Evolutionary conservation across 2,888 invertebrate species (phyloP).

Genomic region (Spilarctia lutea): DNA sequence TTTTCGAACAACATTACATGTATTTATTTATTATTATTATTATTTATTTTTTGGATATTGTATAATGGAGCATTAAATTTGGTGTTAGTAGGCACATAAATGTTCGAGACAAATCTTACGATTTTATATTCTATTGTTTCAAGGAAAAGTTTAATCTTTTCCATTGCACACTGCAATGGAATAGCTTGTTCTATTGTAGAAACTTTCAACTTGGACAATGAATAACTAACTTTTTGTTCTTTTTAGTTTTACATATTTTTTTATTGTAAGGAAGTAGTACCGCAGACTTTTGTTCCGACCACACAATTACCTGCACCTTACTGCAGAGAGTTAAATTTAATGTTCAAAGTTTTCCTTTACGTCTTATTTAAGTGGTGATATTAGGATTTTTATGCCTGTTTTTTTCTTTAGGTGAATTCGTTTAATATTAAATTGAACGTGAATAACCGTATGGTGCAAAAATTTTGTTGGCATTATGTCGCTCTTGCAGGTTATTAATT

Average conservation of each 20-base stretch:
- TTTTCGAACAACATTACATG: no score
- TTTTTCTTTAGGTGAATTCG: not conserved
- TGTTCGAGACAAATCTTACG: constrained; percentile 18
- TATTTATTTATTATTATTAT: no score
- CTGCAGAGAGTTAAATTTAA: not conserved
- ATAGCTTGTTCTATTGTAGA: constrained; percentile 35
- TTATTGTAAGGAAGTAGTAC: not conserved
- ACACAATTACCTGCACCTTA: not conserved
- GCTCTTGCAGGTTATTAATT: not conserved
- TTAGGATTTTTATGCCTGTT: not conserved
- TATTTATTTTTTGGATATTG: no score
- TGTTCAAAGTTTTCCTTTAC: not conserved
- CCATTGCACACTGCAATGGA: constrained; percentile 29
- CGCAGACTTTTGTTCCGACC: not conserved
- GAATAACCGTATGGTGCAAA: not conserved
- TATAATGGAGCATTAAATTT: no score
- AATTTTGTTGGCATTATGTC: not conserved
- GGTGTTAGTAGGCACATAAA: not conserved
- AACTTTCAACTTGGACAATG: constrained; percentile 45
- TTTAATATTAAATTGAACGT: not conserved
- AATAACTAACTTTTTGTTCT: constrained; percentile 40
- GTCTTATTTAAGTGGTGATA: not conserved
- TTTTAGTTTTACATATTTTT: not conserved
- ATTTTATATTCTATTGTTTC: constrained; percentile 44
- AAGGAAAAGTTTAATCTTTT: constrained; percentile 42